phyloP scores from a whole-genome alignment of 2,113 vertebrate species.

The Pelmatolapia mariae region DNA sequence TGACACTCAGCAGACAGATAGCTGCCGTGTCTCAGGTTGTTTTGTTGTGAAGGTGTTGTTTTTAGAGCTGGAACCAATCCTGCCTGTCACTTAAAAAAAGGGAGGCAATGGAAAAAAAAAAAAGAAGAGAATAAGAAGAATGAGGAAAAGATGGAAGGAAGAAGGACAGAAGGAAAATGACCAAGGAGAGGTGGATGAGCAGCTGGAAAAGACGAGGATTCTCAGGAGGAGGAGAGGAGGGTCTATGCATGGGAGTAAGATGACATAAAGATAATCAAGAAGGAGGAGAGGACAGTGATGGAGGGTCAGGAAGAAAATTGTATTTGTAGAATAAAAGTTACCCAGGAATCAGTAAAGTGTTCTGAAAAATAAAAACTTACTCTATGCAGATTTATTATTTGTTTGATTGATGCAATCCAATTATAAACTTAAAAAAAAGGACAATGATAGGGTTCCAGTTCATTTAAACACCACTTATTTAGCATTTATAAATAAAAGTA shows the following conservation, averaged over 20 bases:
- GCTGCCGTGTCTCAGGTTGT: neutral
- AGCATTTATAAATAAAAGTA: neutral
- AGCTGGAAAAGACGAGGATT: neutral
- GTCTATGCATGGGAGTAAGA: neutral
- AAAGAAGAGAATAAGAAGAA: neutral
- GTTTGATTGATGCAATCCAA: neutral
- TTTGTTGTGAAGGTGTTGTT: neutral
- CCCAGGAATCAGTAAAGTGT: neutral
- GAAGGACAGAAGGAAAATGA: neutral
- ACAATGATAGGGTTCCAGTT: neutral
- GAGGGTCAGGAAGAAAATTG: neutral
- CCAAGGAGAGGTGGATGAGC: neutral
- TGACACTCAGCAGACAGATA: slow-evolving; percentile 9
- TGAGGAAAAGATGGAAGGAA: neutral
- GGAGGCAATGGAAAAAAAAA: neutral
- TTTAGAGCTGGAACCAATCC: neutral
- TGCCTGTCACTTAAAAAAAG: neutral
- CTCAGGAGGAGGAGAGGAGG: neutral
- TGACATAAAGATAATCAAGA: neutral
- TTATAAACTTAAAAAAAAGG: neutral
- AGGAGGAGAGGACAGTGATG: neutral
- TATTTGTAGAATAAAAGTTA: neutral
- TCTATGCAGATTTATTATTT: neutral
- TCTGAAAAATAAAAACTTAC: neutral
- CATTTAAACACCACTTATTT: neutral